Conservation (phyloP, 2,888 invertebrate genomes). For the Nomada lathburiana region DNA sequence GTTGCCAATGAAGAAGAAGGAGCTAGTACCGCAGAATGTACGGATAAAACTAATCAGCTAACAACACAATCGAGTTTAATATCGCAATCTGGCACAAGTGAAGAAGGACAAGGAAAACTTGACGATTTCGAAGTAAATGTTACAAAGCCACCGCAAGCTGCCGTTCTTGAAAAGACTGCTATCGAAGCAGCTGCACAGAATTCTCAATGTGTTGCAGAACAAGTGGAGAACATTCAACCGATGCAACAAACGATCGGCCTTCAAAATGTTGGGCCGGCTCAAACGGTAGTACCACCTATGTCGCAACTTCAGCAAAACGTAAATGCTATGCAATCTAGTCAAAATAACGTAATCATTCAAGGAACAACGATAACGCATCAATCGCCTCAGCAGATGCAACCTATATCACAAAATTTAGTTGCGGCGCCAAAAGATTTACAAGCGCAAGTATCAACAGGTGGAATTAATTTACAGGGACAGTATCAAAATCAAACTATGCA, state of each 20-base stretch:
- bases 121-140: slow-evolving; percentile 52
- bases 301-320: slow-evolving; percentile 53
- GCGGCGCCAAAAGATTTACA: slow-evolving; percentile 66
- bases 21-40: slow-evolving; percentile 30
- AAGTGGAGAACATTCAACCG: slow-evolving; percentile 56
- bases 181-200: slow-evolving; percentile 41
- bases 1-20: slow-evolving; percentile 57
- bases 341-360: slow-evolving; percentile 66
- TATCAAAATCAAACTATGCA: slow-evolving; percentile 68
- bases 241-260: slow-evolving; percentile 48
- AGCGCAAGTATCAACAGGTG: slow-evolving; percentile 57
- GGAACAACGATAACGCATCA: slow-evolving; percentile 57
- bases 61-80: slow-evolving; percentile 31
- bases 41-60: slow-evolving; percentile 32
- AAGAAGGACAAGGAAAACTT: slow-evolving; percentile 47
- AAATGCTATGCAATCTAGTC: slow-evolving; percentile 64
- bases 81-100: slow-evolving; percentile 29
- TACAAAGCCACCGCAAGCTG: slow-evolving; percentile 51
- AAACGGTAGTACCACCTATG: slow-evolving; percentile 48
- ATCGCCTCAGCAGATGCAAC: slow-evolving; percentile 63
- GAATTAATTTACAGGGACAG: slow-evolving; percentile 61
- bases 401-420: slow-evolving; percentile 45
- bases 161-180: slow-evolving; percentile 39
- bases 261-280: slow-evolving; percentile 65
- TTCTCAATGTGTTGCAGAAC: slow-evolving; percentile 52